A percentile compares a stretch with the other conserved stretches of the same genome.
phyloP scores from a whole-genome alignment of 2,797 vertebrate species.

The Parauchenoglanis ngamensis region DNA sequence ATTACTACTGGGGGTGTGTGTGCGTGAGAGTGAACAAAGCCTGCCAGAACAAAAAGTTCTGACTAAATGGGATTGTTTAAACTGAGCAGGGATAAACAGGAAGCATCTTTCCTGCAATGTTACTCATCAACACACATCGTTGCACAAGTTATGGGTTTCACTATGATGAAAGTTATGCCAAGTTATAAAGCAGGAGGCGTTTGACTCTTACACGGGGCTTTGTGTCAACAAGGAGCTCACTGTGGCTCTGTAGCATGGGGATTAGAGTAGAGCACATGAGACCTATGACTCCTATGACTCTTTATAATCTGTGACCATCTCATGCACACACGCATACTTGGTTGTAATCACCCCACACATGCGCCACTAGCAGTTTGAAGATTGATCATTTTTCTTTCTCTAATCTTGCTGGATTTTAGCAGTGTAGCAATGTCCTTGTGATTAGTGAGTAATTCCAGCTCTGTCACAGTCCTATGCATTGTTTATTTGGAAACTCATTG shows the following conservation, averaged over 20 bases:
- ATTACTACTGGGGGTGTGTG: constrained; percentile 15
- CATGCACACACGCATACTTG: not conserved
- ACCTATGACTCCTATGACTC: not conserved
- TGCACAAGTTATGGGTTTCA: not conserved
- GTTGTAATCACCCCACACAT: not conserved
- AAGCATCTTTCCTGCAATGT: not conserved
- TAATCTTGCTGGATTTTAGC: not conserved
- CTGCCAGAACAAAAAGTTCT: not conserved
- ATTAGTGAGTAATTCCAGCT: not conserved
- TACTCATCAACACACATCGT: not conserved
- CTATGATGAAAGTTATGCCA: too few relatives aligned
- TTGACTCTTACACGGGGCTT: not conserved
- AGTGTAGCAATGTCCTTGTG: not conserved
- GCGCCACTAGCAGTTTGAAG: not conserved
- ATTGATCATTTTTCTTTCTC: not conserved
- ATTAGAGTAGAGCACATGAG: not conserved
- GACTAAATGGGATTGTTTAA: not conserved
- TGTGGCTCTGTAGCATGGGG: not conserved
- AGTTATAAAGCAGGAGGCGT: not conserved
- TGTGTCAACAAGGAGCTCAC: not conserved
- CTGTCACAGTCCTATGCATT: not conserved
- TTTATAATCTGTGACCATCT: not conserved
- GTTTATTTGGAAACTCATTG: not conserved
- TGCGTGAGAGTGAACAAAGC: not conserved
- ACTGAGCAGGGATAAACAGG: not conserved